Base-by-base conservation (phyloP, 2,797 vertebrate genomes). In the Spondyliosoma cantharus region DNA sequence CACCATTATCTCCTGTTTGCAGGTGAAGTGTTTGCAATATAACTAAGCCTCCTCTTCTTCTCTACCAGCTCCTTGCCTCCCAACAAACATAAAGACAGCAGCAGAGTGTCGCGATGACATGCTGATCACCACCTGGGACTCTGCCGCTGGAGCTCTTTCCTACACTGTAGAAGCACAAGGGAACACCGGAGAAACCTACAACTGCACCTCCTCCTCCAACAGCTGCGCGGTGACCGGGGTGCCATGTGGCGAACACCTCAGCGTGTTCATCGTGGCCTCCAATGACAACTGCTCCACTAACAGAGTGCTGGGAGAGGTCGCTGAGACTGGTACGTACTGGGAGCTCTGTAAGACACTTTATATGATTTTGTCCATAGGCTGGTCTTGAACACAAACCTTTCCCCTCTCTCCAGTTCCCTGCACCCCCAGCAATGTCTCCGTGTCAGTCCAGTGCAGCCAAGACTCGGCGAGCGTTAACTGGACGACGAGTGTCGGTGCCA, bases 221-320 rank as follows among this genome's bases (percentile, higher is more conserved):
- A 95, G 83, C 90, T 96, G 95, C 22, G 69, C 53, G 1, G 71
- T 95, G 25, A 37, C 25, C 0, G 82, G 76, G 0, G 78, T 96
- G 25, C 80, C 86, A 0, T 96, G 96, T 25, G 96, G 96, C 0
- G 91, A 96, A 70, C 93, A 95, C 37, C 89, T 96, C 49, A 96
- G 93, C 0, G 62, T 96, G 65, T 94, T 82, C 89, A 88, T 96
- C 42, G 58, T 80, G 0, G 95, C 95, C 67, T 92, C 86, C 22
- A 93, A 95, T 17, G 65, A 90, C n/a, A 75, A 92, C 3, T 96
- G 95, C 87, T 71, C 86, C 76, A 95, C 93, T 7, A 32, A 65
- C n/a, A 87, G 12, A 19, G 90, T 94, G 27, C 68, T 95, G 69
- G 93, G 90, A 64, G 64, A 91, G 2, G 73, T 85, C 16, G 92